Percentiles rank a stretch among this genome's conserved stretches.
Conservation (phyloP, 2,797 vertebrate species). For the Megaceryle alcyon region DNA sequence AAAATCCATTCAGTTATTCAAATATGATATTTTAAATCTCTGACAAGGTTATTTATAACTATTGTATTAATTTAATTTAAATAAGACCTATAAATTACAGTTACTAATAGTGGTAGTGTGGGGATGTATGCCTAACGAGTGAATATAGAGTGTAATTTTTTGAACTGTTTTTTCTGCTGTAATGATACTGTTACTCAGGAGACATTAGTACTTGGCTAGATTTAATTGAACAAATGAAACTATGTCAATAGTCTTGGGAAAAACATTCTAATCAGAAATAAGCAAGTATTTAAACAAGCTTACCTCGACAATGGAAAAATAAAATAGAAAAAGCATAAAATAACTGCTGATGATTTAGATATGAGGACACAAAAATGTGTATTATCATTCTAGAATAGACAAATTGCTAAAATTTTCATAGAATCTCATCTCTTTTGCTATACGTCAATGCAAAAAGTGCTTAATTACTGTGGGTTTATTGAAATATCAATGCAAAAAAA, state of each 20-base stretch:
- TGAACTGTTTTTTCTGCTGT: neutral
- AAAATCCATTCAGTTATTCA: neutral
- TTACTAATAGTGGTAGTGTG: neutral
- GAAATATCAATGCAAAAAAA: neutral
- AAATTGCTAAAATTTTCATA: neutral
- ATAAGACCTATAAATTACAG: conserved; percentile 11
- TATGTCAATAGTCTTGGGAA: neutral
- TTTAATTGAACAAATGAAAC: conserved; percentile 30
- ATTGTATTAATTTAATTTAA: conserved; percentile 38
- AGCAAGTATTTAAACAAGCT: neutral
- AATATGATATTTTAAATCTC: neutral
- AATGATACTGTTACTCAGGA: neutral
- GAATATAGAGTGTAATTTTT: neutral
- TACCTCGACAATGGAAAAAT: neutral
- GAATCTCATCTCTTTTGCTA: neutral
- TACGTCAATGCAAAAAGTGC: neutral
- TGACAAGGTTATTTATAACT: neutral
- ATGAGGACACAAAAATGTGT: neutral
- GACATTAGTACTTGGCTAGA: neutral
- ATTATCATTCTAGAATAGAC: neutral
- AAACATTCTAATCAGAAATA: conserved; percentile 32
- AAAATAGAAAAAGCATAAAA: neutral
- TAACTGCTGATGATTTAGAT: neutral
- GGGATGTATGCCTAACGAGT: neutral
- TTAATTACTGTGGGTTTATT: neutral